Evolutionary conservation across 2,888 invertebrate species (phyloP).

Genomic region (Orchesella flavescens): DNA sequence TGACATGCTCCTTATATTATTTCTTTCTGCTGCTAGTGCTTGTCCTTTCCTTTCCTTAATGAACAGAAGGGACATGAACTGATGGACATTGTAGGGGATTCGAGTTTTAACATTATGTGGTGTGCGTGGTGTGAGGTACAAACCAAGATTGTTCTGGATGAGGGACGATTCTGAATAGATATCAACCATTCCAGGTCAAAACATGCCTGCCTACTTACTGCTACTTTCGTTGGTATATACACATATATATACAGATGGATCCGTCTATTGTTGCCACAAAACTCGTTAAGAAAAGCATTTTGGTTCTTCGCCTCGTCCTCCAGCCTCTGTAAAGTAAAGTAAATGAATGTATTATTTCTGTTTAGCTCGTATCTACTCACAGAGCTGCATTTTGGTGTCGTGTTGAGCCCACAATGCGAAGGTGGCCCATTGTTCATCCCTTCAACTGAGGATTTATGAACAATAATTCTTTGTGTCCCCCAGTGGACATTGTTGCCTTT

Average conservation of each 20-base stretch:
- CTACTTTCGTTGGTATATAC: background rate
- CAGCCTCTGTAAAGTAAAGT: background rate
- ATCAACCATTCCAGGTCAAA: conserved; percentile 37
- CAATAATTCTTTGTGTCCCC: conserved; percentile 65
- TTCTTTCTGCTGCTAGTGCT: background rate
- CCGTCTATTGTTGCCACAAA: conserved; percentile 3
- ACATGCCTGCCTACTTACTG: conserved; percentile 45
- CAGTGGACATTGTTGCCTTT: conserved; percentile 58
- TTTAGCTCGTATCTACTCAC: conserved; percentile 2
- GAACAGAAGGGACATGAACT: background rate
- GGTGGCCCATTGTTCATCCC: conserved; percentile 67
- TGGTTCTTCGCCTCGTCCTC: background rate
- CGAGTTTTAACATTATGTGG: no score
- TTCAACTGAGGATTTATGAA: conserved; percentile 67
- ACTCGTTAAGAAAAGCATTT: background rate
- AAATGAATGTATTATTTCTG: conserved; percentile 8
- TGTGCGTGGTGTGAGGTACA: conserved; percentile 54
- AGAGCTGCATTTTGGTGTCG: conserved; percentile 49
- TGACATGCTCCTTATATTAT: conserved; percentile 1
- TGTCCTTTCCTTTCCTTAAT: no score
- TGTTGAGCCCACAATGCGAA: conserved; percentile 60
- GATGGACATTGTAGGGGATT: background rate
- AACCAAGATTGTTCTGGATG: conserved; percentile 55
- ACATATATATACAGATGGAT: no score
- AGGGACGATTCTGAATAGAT: conserved; percentile 35